Evolutionary conservation across 2,113 vertebrate genomes (phyloP), one percentile per base, ranked within the genome.

Genomic region (Ploceus nigricollis): DNA sequence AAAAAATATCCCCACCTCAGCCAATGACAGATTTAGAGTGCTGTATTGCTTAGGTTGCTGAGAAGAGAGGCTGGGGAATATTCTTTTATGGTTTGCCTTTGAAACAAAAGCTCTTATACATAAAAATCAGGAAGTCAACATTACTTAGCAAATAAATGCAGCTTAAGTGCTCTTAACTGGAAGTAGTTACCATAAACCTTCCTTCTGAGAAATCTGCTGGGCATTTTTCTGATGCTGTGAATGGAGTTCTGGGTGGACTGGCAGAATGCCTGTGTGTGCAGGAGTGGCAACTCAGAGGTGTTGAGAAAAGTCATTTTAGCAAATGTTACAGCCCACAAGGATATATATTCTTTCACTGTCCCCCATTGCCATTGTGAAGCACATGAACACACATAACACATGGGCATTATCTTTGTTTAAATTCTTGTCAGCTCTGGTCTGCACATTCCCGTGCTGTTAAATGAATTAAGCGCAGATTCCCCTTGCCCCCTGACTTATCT

Each of bases 101-200:
- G 71, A 92, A 94, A 94, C 35, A 89, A 91, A 93, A 93, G 13
- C 47, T 57, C 33, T 77, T 85, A 56, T 47, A 69, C 39, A 78
- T 86, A 92, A 95, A 95, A 96, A 75, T 45, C 82, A 88, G 82
- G 51, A 88, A 91, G n/a, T 64, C 68, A 86, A 64, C 51, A 45
- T 48, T 72, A 78, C 60, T 77, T 92, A 47, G 47, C 56, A 88
- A 92, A 90, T 90, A 95, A 73, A 80, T 58, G 35, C 37, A 80
- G 35, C 51, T 90, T 88, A 91, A 94, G 35, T 58, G 47, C 58
- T 80, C 47, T 81, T 71, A 90, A 66, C 51, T 68, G 51, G 24
- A 94, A 83, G 40, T n/a, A 63, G 58, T 71, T 73, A 45, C 30
- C 53, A n/a, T 63, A 88, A 93, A 70, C 20, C 14, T 80, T 83